phyloP scores from a whole-genome alignment of 2,888 invertebrate species.

The Tiliacea citrago region DNA sequence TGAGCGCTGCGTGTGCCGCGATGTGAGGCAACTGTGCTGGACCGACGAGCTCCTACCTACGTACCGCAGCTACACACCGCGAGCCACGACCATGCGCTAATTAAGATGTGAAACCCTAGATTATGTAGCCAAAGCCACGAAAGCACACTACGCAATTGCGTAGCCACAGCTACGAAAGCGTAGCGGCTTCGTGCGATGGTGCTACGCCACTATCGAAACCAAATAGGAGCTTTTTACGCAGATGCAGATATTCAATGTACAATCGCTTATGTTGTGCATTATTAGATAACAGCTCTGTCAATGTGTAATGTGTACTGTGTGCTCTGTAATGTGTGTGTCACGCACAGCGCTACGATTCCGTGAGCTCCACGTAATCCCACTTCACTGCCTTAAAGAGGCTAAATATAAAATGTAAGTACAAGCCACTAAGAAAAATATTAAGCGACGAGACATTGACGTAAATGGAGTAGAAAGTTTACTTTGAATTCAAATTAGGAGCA shows the following conservation, averaged over 20 bases:
- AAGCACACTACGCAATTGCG: background rate
- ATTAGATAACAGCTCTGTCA: conserved; percentile 27
- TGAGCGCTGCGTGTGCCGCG: conserved; percentile 38
- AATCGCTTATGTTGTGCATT: background rate
- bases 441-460: conserved; percentile 27
- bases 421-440: conserved; percentile 51
- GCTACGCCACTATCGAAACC: background rate
- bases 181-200: conserved; percentile 25
- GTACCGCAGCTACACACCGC: background rate
- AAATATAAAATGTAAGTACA: conserved; percentile 50
- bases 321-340: too few relatives aligned
- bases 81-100: background rate
- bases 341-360: conserved; percentile 10
- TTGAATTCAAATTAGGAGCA: conserved; percentile 37
- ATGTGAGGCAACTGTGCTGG: conserved; percentile 3
- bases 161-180: conserved; percentile 13
- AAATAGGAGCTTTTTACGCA: background rate
- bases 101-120: background rate
- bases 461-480: conserved; percentile 40
- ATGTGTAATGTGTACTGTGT: too few relatives aligned
- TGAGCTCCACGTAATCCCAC: conserved; percentile 44
- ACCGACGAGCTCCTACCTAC: background rate
- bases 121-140: conserved; percentile 5
- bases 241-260: too few relatives aligned
- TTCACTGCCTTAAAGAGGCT: conserved; percentile 45